Evolutionary conservation across 2,113 vertebrate genomes (phyloP).

Genomic region (Acinonyx jubatus): DNA sequence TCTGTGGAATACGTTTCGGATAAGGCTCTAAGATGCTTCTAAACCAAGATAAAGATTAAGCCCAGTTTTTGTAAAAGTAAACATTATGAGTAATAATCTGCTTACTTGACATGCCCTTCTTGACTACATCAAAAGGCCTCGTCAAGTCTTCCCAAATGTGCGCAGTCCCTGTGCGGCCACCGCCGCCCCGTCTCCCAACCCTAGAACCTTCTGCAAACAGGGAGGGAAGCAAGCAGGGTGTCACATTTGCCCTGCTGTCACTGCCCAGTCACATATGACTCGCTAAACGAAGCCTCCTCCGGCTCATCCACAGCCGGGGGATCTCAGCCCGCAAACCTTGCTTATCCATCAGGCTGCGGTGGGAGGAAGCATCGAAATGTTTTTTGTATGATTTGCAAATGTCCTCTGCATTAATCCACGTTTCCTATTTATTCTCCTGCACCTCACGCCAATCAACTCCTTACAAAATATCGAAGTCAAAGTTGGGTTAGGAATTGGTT

Average conservation of each 20-base stretch:
- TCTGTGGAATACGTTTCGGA: not conserved
- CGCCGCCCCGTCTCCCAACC: no score
- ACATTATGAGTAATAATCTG: not conserved
- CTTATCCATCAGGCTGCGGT: no score
- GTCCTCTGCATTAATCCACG: not conserved
- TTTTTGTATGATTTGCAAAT: not conserved
- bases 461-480: not conserved
- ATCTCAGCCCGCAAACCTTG: not conserved
- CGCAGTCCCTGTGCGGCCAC: not conserved
- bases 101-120: not conserved
- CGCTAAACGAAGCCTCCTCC: not conserved
- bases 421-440: not conserved
- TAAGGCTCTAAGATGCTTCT: not conserved
- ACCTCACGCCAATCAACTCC: not conserved
- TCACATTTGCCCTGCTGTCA: not conserved
- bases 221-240: not conserved
- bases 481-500: not conserved
- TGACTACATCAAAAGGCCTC: not conserved
- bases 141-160: not conserved
- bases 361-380: not conserved
- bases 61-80: not conserved
- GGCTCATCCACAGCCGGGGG: not conserved
- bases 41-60: slow-evolving; percentile 3
- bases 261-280: no score
- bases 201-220: not conserved